Base-by-base conservation (phyloP, 1,140 invertebrate genomes). In the Drosophila watanabei region DNA sequence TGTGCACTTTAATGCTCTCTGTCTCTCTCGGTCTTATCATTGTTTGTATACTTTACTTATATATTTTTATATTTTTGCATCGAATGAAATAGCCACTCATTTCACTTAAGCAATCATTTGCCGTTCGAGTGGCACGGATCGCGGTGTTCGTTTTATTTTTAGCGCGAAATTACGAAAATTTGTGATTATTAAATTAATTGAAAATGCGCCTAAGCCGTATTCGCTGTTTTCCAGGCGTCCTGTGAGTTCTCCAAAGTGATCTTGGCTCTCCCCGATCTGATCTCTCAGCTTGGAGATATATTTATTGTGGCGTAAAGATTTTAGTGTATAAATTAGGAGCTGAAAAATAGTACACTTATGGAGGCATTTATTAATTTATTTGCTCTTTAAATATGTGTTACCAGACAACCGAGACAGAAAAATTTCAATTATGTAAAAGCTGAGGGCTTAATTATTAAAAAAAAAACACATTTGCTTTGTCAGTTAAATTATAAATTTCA, bases 171-270 rank as follows among this genome's bases (percentile, higher is more conserved):
- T 83, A 75, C 75, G 56, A 62, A 39, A 52, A 20, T 52, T 72
- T 60, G 72, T 32, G 48, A 28, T 85, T 71, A 75, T 48, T 54
- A 33, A 33, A 52, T 57, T 61, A 0, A 60, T 30, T 46, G 37
- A 52, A 69, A 65, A 88, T 88, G 84, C 78, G 78, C 9, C 33
- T 71, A 52, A 68, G 62, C 30, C 51, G 69, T 33, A 24, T 75
- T n/a, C 80, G 65, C 41, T 65, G 39, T 75, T 76, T 72, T 14
- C 59, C 33, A 68, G 64, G 30, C 54, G 54, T 79, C 68, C 49
- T 88, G 85, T 88, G 75, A 88, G 84, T 88, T 69, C 5, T 24
- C 4, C 9, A 43, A 59, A 43, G 14, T 39, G 16, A 24, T 28
- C 5, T 14, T 13, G 5, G 9, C 33, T 35, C n/a, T 54, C 30